These are phyloP conservation scores for Micropterix aruncella DNA, from an alignment of 2,888 invertebrate genomes.

Conservation along the genomic window DNA sequence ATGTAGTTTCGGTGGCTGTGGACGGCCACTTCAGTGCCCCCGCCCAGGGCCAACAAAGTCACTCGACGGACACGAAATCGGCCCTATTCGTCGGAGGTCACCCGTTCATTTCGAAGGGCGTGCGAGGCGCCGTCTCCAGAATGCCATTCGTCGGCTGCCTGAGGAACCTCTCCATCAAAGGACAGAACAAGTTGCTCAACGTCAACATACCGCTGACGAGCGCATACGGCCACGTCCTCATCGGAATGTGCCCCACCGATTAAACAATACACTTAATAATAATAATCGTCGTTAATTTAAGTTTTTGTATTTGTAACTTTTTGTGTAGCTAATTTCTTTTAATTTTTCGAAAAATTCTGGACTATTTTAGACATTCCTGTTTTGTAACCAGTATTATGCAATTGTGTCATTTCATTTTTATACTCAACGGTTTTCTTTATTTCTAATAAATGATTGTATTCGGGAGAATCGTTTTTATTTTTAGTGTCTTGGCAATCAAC, in stretches of 20 bases:
- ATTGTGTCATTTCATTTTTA: too few species aligned
- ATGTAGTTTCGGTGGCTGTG: conserved; percentile 76
- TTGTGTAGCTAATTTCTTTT: too few species aligned
- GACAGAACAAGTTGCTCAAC: conserved; percentile 16
- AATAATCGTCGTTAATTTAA: too few species aligned
- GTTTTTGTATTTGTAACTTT: too few species aligned
- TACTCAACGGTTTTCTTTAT: too few species aligned
- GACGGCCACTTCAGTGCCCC: conserved; percentile 66
- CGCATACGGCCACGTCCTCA: conserved; percentile 57
- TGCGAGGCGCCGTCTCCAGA: conserved; percentile 53
- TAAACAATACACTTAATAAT: too few species aligned
- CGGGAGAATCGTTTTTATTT: too few species aligned
- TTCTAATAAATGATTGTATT: too few species aligned
- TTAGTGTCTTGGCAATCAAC: too few species aligned
- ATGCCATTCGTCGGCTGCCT: conserved; percentile 72
- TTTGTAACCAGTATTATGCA: too few species aligned
- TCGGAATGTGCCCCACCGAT: conserved; percentile 68
- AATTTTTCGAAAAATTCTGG: too few species aligned
- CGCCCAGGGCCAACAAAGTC: conserved; percentile 49
- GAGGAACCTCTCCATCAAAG: conserved; percentile 49
- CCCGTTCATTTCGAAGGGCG: conserved; percentile 27
- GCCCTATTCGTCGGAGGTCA: conserved; percentile 89
- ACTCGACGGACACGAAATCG: conserved; percentile 66
- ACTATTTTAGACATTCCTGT: too few species aligned
- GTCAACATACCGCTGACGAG: conserved; percentile 28